A percentile compares a stretch with the other conserved stretches of the same genome.
phyloP scores from a whole-genome alignment of 2,797 vertebrate genomes.

The Zalophus californianus region DNA sequence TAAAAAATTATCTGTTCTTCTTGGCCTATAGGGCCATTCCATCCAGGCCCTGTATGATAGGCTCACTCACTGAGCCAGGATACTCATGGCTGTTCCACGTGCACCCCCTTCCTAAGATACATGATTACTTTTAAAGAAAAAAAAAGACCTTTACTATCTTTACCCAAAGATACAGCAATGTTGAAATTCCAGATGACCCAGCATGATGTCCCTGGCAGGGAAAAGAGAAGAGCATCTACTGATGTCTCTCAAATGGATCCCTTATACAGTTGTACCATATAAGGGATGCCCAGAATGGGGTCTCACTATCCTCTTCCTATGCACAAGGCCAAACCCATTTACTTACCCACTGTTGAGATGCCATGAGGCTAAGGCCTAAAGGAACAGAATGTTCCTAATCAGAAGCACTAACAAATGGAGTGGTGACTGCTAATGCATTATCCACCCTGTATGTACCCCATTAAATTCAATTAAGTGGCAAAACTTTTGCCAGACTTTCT shows the following conservation, averaged over 20 bases:
- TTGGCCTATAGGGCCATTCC: neutral
- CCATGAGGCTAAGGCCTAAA: neutral
- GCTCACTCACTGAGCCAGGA: conserved; percentile 33
- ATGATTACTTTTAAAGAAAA: neutral
- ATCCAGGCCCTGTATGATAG: neutral
- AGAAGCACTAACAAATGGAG: neutral
- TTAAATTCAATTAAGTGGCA: conserved; percentile 22
- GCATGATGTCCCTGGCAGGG: conserved; percentile 3
- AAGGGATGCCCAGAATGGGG: neutral
- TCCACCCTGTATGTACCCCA: neutral
- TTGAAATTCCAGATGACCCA: conserved; percentile 24
- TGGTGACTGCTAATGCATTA: neutral
- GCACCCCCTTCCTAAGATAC: neutral
- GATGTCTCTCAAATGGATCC: neutral
- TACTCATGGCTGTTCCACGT: neutral
- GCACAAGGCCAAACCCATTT: neutral
- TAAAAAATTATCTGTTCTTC: neutral
- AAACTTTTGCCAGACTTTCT: neutral
- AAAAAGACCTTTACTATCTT: neutral
- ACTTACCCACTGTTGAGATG: neutral
- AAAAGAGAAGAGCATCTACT: neutral
- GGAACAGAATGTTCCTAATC: neutral
- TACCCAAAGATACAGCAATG: conserved; percentile 28
- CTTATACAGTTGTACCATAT: neutral
- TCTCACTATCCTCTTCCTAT: neutral